These are phyloP conservation scores for Amphibalanus amphitrite DNA, from an alignment of 1,140 invertebrate genomes.

Conservation along the genomic window DNA sequence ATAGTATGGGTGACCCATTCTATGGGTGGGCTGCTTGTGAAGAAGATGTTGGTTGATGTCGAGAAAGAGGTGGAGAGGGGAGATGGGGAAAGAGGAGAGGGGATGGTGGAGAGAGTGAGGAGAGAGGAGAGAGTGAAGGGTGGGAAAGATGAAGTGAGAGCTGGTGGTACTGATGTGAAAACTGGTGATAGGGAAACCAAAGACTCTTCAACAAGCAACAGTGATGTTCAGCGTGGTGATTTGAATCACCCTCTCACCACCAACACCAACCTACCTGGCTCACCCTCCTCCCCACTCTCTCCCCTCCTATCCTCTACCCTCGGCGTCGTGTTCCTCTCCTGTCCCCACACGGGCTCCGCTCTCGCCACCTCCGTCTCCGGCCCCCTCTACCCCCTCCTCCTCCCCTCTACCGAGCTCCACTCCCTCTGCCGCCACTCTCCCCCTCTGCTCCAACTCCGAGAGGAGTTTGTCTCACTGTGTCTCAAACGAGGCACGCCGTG, in stretches of 20 bases:
- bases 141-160: too few relatives aligned
- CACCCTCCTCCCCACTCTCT: neutral
- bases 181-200: too few relatives aligned
- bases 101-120: too few relatives aligned
- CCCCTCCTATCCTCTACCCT: neutral
- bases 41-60: neutral
- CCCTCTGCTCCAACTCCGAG: neutral
- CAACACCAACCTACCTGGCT: too few relatives aligned
- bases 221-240: neutral
- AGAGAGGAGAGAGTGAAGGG: too few relatives aligned
- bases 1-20: neutral
- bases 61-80: too few relatives aligned
- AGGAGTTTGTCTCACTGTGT: neutral
- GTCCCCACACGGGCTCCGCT: neutral
- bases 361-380: neutral
- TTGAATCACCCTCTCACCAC: too few relatives aligned
- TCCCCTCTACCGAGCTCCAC: neutral
- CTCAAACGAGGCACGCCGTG: neutral
- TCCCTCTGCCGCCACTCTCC: neutral
- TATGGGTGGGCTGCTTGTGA: neutral
- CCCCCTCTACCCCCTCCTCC: neutral
- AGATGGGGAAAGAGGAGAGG: too few relatives aligned
- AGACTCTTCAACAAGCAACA: neutral
- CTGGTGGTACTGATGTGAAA: neutral
- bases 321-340: neutral